Evolutionary conservation across 2,113 vertebrate genomes (phyloP), one percentile per base, ranked within the genome.

Genomic region (Lanius collurio): DNA sequence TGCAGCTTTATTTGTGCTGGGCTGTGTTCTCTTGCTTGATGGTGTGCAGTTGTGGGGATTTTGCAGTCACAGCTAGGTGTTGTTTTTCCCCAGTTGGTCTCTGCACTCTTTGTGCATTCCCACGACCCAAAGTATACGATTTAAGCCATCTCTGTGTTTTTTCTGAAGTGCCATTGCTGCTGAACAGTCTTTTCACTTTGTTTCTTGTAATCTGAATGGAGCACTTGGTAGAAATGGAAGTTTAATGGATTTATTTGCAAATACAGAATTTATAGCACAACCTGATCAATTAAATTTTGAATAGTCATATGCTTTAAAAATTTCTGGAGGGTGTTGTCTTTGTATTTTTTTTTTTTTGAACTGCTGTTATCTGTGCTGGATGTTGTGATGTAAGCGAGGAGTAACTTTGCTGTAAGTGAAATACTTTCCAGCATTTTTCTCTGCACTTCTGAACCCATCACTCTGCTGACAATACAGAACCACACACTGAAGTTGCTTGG

Each of bases 61-160:
- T 56, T 57, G 46, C 31, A 81, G 12, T 55, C 47, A 30, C 21
- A n/a, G 17, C 23, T 69, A 35, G 13, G 10, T 46, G 14, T 39
- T 49, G 17, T 35, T 60, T 62, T 11, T 1, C 1, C 22, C 13
- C 1, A 3, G 0, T 11, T 59, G 46, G 28, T 83, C 68, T 74
- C 28, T 82, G 26, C 15, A 6, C 59, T 67, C 65, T 65, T 77
- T 63, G 41, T 65, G 31, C 4, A 2, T 37, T 71, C 9, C 10
- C 6, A 5, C 44, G 37, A 79, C 26, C 22, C 14, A 21, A 27
- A 67, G 21, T 26, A 2, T 37, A 7, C 26, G 17, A 49, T 70
- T 67, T 93, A 35, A 42, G 28, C 20, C 13, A 1, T 31, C 9
- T 57, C 18, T 64, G 6, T 22, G 5, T 57, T 64, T 73, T 8